These are phyloP conservation scores for Hystrix brachyura DNA, from an alignment of 2,113 vertebrate genomes.

Conservation along the genomic window DNA sequence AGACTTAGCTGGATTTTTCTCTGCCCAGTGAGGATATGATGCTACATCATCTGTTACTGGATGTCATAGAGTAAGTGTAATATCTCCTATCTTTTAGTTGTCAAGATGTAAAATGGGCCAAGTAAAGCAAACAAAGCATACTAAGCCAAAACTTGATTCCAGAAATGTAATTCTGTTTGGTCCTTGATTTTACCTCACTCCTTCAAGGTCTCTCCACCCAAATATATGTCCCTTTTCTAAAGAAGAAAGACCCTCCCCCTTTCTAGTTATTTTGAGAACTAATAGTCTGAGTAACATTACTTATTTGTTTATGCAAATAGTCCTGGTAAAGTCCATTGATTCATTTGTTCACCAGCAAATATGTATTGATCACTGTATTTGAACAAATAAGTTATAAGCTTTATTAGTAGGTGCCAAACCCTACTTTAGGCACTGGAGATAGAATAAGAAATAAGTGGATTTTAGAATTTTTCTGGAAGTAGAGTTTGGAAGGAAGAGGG, in stretches of 20 bases:
- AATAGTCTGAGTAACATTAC: neutral
- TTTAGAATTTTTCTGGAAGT: neutral
- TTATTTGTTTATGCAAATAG: neutral
- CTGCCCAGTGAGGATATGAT: neutral
- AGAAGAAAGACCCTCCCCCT: neutral
- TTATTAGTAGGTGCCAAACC: neutral
- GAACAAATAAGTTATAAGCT: conserved; percentile 3
- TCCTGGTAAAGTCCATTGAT: neutral
- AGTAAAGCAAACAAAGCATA: neutral
- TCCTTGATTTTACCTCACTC: neutral
- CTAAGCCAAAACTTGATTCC: neutral
- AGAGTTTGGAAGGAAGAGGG: neutral
- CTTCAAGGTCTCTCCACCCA: neutral
- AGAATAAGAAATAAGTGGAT: neutral
- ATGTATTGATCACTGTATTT: neutral
- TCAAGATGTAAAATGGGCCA: neutral
- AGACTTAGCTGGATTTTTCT: neutral
- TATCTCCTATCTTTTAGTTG: neutral
- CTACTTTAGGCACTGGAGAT: neutral
- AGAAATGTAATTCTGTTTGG: neutral
- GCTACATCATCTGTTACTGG: neutral
- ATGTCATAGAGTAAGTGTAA: neutral
- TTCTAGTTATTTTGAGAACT: conserved; percentile 31
- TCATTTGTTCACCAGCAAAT: neutral
- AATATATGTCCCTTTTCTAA: neutral